phyloP scores from a whole-genome alignment of 2,797 vertebrate genomes.

The Rhynchonycteris naso region DNA sequence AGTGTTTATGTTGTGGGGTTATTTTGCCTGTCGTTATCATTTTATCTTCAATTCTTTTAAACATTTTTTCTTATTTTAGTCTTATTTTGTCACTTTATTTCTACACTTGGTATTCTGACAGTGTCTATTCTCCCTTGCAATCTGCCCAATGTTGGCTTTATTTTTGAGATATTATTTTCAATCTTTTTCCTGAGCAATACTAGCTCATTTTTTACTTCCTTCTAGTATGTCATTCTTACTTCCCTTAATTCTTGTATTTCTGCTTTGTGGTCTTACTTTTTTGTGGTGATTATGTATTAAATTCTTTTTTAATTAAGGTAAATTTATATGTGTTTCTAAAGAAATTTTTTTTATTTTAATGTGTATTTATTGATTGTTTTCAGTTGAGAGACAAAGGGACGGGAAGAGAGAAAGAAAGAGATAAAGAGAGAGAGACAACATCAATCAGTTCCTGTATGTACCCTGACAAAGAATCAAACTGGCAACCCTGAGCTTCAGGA shows the following conservation, averaged over 20 bases:
- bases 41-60: background rate
- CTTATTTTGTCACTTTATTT: slow-evolving; percentile 10
- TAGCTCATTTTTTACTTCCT: slow-evolving; percentile 8
- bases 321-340: background rate
- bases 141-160: background rate
- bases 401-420: no score
- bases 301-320: background rate
- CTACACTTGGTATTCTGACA: background rate
- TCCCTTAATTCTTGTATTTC: background rate
- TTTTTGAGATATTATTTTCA: background rate
- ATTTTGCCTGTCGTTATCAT: background rate
- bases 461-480: no score
- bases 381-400: no score
- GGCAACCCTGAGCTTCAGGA: no score
- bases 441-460: no score
- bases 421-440: no score
- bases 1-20: background rate
- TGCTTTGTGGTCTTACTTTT: slow-evolving; percentile 15
- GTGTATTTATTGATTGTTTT: no score
- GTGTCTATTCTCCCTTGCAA: background rate
- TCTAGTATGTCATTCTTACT: background rate
- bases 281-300: background rate
- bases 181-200: background rate
- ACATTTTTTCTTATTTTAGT: background rate
- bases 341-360: background rate